These are phyloP conservation scores for Lasioglossum morio DNA, from an alignment of 2,888 invertebrate genomes.

Conservation along the genomic window DNA sequence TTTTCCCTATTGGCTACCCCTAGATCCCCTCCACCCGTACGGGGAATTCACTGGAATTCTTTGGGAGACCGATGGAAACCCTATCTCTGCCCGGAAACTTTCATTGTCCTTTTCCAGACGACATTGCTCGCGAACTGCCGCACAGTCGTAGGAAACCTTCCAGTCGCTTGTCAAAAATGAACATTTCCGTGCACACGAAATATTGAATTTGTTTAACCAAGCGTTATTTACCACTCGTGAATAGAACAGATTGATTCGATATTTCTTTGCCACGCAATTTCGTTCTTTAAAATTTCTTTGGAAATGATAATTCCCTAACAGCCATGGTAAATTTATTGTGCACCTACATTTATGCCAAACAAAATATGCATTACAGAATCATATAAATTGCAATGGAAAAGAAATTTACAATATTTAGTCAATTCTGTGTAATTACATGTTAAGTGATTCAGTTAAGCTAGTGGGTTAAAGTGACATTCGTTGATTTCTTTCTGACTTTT, in stretches of 20 bases:
- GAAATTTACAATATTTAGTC: background rate
- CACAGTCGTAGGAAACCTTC: background rate
- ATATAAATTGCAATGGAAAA: background rate
- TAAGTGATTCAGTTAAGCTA: background rate
- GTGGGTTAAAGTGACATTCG: background rate
- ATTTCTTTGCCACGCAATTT: background rate
- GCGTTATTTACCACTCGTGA: background rate
- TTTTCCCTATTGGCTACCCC: constrained; percentile 54
- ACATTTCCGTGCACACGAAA: background rate
- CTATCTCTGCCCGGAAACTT: constrained; percentile 15
- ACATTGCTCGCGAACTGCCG: background rate
- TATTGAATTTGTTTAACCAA: background rate
- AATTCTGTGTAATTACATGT: background rate
- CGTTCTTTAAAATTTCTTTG: background rate
- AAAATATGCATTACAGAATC: background rate
- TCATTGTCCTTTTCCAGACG: background rate
- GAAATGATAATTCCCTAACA: background rate
- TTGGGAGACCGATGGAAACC: constrained; percentile 29
- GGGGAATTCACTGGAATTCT: constrained; percentile 40
- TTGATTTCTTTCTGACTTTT: no score
- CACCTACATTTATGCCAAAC: background rate
- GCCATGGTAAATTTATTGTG: background rate
- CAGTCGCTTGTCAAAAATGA: background rate
- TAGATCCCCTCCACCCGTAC: background rate
- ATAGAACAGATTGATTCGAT: background rate